Conservation (phyloP, 2,888 invertebrate species). For the Tipula confusa region DNA sequence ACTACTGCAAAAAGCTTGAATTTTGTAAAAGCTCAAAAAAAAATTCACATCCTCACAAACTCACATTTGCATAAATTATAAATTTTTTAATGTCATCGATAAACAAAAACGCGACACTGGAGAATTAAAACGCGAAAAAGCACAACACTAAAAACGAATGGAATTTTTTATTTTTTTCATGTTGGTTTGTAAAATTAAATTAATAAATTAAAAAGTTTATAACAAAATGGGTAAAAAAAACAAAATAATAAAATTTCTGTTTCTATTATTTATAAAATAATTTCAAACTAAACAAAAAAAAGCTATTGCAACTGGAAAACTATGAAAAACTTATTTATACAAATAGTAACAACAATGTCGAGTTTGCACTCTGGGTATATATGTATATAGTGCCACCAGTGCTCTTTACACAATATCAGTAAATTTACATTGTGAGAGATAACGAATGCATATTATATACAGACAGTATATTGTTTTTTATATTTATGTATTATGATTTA, state of each 20-base stretch:
- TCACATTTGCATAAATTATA: neutral
- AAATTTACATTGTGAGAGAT: neutral
- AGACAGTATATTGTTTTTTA: neutral
- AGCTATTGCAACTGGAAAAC: neutral
- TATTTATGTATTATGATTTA: neutral
- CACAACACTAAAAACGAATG: neutral
- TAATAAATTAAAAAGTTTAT: conserved; percentile 1
- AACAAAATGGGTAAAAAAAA: neutral
- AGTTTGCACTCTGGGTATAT: neutral
- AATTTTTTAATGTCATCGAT: neutral
- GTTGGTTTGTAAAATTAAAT: neutral
- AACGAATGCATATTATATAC: neutral
- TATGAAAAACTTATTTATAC: neutral
- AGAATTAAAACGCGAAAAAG: neutral
- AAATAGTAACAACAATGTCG: neutral
- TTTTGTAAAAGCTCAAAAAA: too few species aligned
- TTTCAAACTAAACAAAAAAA: neutral
- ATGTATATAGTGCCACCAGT: neutral
- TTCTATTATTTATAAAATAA: neutral
- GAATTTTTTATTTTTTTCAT: too few species aligned
- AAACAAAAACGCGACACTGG: neutral
- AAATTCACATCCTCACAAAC: too few species aligned
- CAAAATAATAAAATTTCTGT: neutral
- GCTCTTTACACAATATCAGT: neutral
- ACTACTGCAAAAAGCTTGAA: too few species aligned